A percentile compares a stretch with the other conserved stretches of the same genome.
Evolutionary conservation across 2,113 vertebrate species (phyloP).

Genomic region (Cyphomyrus discorhynchus): DNA sequence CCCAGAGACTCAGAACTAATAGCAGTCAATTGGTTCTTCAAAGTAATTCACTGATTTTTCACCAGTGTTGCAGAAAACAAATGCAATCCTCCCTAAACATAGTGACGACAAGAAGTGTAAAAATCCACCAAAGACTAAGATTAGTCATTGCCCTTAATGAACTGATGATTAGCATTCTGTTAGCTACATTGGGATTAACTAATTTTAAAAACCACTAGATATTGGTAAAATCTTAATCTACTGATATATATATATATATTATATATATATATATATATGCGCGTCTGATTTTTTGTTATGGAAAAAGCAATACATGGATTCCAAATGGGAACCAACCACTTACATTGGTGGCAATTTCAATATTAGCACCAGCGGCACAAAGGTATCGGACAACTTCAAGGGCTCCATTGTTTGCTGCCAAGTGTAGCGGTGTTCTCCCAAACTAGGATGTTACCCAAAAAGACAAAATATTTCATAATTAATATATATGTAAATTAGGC

Average conservation of each 20-base stretch:
- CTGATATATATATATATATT: not conserved
- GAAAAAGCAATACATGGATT: not conserved
- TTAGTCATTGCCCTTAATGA: not conserved
- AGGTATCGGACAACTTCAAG: conserved; percentile 89
- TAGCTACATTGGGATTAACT: not conserved
- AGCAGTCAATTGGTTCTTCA: not conserved
- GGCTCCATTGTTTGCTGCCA: conserved; percentile 84
- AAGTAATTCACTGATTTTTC: not conserved
- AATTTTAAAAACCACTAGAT: not conserved
- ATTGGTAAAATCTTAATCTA: not conserved
- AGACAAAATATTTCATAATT: conserved; percentile 8
- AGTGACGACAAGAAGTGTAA: not conserved
- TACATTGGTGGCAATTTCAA: conserved; percentile 80
- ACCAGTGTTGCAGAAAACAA: not conserved
- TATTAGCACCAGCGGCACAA: conserved; percentile 80
- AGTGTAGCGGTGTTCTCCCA: conserved; percentile 83
- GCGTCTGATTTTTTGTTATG: not conserved
- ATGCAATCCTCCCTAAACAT: not conserved
- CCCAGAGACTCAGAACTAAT: not conserved
- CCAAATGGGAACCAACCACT: conserved; percentile 43
- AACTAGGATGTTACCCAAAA: conserved; percentile 55
- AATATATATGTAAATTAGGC: not conserved
- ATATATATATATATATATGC: too few relatives aligned
- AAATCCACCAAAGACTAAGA: not conserved
- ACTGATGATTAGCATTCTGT: not conserved